Conservation (phyloP, 1,140 invertebrate genomes). For the Ips nitidus region DNA sequence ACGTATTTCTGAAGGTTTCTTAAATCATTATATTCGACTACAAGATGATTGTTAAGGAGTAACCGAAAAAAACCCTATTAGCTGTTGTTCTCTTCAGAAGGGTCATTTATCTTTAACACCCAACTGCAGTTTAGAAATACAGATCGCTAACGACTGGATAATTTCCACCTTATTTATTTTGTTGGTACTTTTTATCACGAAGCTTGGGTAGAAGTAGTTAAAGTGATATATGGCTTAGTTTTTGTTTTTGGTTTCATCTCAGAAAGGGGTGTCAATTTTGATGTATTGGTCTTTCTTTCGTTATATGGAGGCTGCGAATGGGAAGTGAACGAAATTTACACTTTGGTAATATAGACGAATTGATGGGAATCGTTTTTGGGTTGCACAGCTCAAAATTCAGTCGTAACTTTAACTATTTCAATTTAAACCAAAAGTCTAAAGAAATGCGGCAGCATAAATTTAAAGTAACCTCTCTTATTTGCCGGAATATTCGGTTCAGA, state of each 20-base stretch:
- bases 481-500: neutral
- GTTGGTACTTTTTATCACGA: constrained; percentile 1
- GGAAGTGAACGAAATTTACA: neutral
- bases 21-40: no score
- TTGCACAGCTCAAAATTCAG: neutral
- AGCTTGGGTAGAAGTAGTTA: constrained; percentile 9
- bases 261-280: neutral
- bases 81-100: neutral
- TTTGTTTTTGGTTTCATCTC: constrained; percentile 1
- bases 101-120: constrained; percentile 13
- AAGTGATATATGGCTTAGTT: constrained; percentile 14
- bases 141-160: constrained; percentile 16
- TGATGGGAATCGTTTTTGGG: neutral
- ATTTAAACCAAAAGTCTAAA: neutral
- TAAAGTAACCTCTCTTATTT: neutral
- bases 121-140: constrained; percentile 2
- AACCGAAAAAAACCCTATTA: neutral
- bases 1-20: no score
- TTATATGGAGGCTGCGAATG: neutral
- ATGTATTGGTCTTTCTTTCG: constrained; percentile 1
- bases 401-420: constrained; percentile 3
- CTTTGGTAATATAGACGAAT: neutral
- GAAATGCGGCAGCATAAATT: neutral
- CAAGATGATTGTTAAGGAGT: no score
- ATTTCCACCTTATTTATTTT: constrained; percentile 17